Conservation (phyloP, 2,797 vertebrate genomes). For the Xenops minutus region DNA sequence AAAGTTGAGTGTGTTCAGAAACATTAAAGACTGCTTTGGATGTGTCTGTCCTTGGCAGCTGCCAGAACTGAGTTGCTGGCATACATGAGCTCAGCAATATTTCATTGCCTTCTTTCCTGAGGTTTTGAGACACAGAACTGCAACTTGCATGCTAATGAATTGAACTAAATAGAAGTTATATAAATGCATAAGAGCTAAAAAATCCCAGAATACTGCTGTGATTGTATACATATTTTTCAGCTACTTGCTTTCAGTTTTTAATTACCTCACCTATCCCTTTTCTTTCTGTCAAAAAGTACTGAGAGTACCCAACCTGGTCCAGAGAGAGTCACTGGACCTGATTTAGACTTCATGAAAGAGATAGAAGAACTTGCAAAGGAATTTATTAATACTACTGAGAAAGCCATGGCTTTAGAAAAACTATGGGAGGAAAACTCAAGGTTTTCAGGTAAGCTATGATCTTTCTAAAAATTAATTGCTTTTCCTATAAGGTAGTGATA, state of each 20-base stretch:
- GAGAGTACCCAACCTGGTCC: background rate
- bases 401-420: slow-evolving; percentile 53
- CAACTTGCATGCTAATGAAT: background rate
- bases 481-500: background rate
- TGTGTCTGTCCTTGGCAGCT: background rate
- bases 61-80: background rate
- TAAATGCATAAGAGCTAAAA: background rate
- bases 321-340: background rate
- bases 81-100: background rate
- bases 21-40: background rate
- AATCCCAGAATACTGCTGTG: background rate
- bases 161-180: background rate
- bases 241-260: background rate
- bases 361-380: slow-evolving; percentile 60
- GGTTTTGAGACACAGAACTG: background rate
- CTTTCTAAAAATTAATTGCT: background rate
- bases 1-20: background rate
- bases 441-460: slow-evolving; percentile 36
- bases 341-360: slow-evolving; percentile 60
- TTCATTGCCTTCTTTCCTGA: background rate
- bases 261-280: background rate
- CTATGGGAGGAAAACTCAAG: slow-evolving; percentile 48
- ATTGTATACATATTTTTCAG: background rate
- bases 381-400: slow-evolving; percentile 46
- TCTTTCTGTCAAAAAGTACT: background rate